These are phyloP conservation scores for Anguilla anguilla DNA, from an alignment of 2,797 vertebrate genomes.

Conservation along the genomic window DNA sequence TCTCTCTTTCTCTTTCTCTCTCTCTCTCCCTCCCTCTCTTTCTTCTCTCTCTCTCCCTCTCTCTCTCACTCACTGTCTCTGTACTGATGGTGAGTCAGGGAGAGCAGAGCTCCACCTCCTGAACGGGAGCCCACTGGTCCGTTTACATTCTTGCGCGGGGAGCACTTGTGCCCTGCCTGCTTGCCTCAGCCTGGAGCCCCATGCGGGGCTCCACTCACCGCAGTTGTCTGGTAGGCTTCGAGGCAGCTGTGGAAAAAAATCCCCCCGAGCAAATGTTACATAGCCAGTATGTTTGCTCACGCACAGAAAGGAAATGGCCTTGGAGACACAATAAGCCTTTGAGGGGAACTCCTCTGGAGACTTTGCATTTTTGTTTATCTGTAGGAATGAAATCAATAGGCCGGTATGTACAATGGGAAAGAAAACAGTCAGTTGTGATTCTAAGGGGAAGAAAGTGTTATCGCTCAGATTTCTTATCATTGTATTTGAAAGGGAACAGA, in stretches of 20 bases:
- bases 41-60: background rate
- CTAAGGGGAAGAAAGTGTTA: background rate
- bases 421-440: background rate
- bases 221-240: background rate
- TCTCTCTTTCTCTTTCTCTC: background rate
- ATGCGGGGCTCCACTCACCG: conserved; percentile 14
- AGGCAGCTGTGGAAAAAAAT: conserved; percentile 5
- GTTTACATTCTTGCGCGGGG: conserved; percentile 64
- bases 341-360: background rate
- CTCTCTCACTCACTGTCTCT: background rate
- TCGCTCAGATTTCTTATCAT: background rate
- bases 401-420: background rate
- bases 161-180: conserved; percentile 46
- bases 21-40: background rate
- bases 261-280: conserved; percentile 2
- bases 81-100: no score
- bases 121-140: conserved; percentile 40
- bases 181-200: conserved; percentile 13
- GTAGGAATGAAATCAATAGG: background rate
- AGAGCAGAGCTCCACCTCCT: conserved; percentile 31
- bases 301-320: background rate
- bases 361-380: background rate
- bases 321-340: background rate
- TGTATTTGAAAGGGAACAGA: background rate
- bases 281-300: background rate